Base-by-base conservation (phyloP, 2,113 vertebrate genomes). In the Tachysurus vachellii region DNA sequence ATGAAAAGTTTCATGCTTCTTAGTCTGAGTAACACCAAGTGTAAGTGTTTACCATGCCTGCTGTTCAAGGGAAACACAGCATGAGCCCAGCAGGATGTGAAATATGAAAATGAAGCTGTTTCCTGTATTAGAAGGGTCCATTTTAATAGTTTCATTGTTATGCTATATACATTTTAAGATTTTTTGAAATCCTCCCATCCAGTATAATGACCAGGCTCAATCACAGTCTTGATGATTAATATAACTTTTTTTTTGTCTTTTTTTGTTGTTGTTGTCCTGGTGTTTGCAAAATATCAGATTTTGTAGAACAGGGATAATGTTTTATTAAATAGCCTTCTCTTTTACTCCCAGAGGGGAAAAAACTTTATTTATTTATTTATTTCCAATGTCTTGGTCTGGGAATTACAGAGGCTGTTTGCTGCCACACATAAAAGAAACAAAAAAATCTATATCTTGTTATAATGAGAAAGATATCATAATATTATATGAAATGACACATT, bases 71-170 rank as follows among this genome's bases (percentile, higher is more conserved):
- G 75, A 77, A 77, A 77, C 47, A 14, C 75, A 50, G 75, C 26
- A 77, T 54, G 47, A 77, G 47, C 47, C 75, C 75, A 77, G 47
- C 50, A 77, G 75, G 75, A n/a, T 76, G 73, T 76, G 44, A 50
- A 50, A 77, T 77, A 77, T 77, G 13, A 77, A 77, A 53, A 77
- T 77, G 9, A 28, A 77, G 23, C 50, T 28, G 47, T 77, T 12
- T 28, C 1, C 28, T 54, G n/a, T 28, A 5, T 26, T 54, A 16
- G 5, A 50, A 50, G 44, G 21, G 73, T 76, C 44, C 26, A 76
- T 4, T 23, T 76, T 50, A 53, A 50, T n/a, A 26, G 21, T 16
- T 53, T 77, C 26, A 77, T 2, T 47, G 42, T 75, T 16, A 77
- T 28, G 13, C 47, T 54, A 17, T 77, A 54, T 42, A 77, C 3